Evolutionary conservation across 2,888 invertebrate species (phyloP).

Genomic region (Agrilus biguttatus): DNA sequence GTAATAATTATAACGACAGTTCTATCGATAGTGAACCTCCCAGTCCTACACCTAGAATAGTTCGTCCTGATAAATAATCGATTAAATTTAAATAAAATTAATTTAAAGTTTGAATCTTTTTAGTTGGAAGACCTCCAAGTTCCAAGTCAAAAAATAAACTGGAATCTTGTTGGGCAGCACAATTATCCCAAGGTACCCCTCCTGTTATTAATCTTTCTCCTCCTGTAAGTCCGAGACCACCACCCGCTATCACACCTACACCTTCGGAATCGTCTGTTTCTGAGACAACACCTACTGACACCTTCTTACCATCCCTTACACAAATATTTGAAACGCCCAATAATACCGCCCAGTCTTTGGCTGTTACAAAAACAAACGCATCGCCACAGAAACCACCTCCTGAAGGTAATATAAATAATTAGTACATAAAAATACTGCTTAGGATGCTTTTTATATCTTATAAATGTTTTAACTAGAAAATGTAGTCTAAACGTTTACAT

Average conservation of each 20-base stretch:
- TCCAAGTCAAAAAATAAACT: slow-evolving; percentile 22
- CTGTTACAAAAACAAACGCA: background rate
- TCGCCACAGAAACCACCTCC: slow-evolving; percentile 4
- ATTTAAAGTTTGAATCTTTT: slow-evolving; percentile 9
- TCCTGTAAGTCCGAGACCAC: slow-evolving; percentile 13
- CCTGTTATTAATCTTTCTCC: slow-evolving; percentile 10
- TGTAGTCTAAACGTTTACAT: background rate
- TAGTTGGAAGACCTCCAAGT: slow-evolving; percentile 38
- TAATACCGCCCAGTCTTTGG: background rate
- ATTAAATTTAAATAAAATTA: background rate
- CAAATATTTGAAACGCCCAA: slow-evolving; percentile 2
- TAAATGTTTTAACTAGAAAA: background rate
- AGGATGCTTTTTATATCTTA: background rate
- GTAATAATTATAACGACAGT: slow-evolving; percentile 37
- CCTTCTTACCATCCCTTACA: slow-evolving; percentile 9
- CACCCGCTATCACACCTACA: slow-evolving; percentile 6
- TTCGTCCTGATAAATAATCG: slow-evolving; percentile 23
- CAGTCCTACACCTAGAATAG: slow-evolving; percentile 33
- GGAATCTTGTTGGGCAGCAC: slow-evolving; percentile 24
- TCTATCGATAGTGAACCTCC: slow-evolving; percentile 36
- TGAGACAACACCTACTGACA: slow-evolving; percentile 2
- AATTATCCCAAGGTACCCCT: slow-evolving; percentile 26
- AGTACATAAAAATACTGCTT: background rate
- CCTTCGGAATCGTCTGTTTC: slow-evolving; percentile 10
- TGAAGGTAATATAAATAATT: background rate